These are phyloP conservation scores for Nannoperca obscura DNA, from an alignment of 2,797 vertebrate genomes.

Conservation along the genomic window DNA sequence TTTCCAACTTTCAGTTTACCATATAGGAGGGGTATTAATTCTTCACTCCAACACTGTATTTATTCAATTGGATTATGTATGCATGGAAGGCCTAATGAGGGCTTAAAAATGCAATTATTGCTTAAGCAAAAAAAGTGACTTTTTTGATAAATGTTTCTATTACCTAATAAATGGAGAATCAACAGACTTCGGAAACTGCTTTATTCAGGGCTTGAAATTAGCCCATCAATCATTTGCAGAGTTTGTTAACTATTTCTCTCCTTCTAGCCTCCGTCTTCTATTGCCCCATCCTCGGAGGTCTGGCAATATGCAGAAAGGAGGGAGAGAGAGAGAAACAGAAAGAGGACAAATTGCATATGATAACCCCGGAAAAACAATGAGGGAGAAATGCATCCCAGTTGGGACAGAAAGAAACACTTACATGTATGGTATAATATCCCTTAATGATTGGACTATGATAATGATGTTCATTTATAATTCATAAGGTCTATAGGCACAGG, in stretches of 20 bases:
- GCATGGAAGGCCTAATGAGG: slow-evolving; percentile 91
- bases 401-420: slow-evolving; percentile 70
- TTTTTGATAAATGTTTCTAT: slow-evolving; percentile 98
- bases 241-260: slow-evolving; percentile 93
- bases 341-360: slow-evolving; percentile 64
- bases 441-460: slow-evolving; percentile 72
- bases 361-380: slow-evolving; percentile 61
- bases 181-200: slow-evolving; percentile 97
- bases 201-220: slow-evolving; percentile 98
- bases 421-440: slow-evolving; percentile 64
- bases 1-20: slow-evolving; percentile 78
- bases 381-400: slow-evolving; percentile 41
- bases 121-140: slow-evolving; percentile 90
- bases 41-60: slow-evolving; percentile 87
- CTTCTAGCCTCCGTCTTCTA: slow-evolving; percentile 57
- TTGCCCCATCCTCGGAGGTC: slow-evolving; percentile 75
- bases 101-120: slow-evolving; percentile 95
- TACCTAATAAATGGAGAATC: slow-evolving; percentile 98
- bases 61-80: slow-evolving; percentile 92
- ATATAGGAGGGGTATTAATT: slow-evolving; percentile 84
- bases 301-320: slow-evolving; percentile 68
- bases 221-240: slow-evolving; percentile 96
- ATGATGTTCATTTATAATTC: slow-evolving; percentile 82
- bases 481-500: slow-evolving; percentile 76
- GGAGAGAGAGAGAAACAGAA: neutral